phyloP scores from a whole-genome alignment of 2,888 invertebrate species.

The Sceliomorpha sp. region DNA sequence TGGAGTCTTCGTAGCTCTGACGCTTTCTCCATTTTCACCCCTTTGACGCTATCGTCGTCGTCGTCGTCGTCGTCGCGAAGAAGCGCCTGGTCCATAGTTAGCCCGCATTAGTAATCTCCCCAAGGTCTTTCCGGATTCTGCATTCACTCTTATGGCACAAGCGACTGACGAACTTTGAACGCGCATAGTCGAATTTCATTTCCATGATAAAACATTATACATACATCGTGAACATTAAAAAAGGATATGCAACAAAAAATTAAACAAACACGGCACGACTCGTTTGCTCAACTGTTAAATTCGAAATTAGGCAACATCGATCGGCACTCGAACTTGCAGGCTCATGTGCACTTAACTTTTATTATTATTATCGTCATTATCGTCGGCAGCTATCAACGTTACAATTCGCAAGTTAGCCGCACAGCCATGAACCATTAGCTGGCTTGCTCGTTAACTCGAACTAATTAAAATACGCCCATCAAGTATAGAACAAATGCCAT shows the following conservation, averaged over 20 bases:
- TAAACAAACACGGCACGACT: not conserved
- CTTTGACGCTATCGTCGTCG: not conserved
- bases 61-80: slow-evolving; percentile 11
- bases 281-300: slow-evolving; percentile 8
- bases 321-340: slow-evolving; percentile 18
- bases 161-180: slow-evolving; percentile 9
- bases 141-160: slow-evolving; percentile 28
- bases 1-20: slow-evolving; percentile 59
- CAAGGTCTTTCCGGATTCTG: slow-evolving; percentile 69
- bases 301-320: slow-evolving; percentile 23
- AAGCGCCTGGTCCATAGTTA: slow-evolving; percentile 62
- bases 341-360: slow-evolving; percentile 34
- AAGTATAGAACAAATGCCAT: slow-evolving; percentile 62
- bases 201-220: not conserved
- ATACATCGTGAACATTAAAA: too few species aligned
- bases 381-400: slow-evolving; percentile 63
- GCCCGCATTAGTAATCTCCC: slow-evolving; percentile 74
- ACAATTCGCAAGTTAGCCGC: slow-evolving; percentile 63
- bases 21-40: not conserved
- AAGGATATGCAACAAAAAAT: too few species aligned
- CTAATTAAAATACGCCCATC: slow-evolving; percentile 66
- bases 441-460: slow-evolving; percentile 62
- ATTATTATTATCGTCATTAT: slow-evolving; percentile 59
- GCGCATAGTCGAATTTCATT: not conserved
- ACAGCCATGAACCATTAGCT: slow-evolving; percentile 65